Evolutionary conservation across 2,888 invertebrate genomes (phyloP).

Genomic region (Eupithecia abbreviata): DNA sequence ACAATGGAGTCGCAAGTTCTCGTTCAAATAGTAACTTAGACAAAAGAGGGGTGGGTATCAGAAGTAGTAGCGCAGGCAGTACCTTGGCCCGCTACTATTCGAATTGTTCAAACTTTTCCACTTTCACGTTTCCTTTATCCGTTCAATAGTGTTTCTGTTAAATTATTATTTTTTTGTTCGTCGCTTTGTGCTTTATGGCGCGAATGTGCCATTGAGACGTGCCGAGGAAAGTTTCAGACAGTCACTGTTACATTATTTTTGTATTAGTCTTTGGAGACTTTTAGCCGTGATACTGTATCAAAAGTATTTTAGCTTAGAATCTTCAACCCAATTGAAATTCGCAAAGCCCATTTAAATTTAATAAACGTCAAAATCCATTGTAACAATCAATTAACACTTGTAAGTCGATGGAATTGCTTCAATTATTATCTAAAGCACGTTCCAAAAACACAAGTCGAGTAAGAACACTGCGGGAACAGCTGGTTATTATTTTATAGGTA

Average conservation of each 20-base stretch:
- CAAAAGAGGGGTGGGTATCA: constrained; percentile 75
- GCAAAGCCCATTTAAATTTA: constrained; percentile 20
- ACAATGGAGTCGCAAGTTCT: constrained; percentile 69
- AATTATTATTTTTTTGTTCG: constrained; percentile 76
- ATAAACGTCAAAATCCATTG: constrained; percentile 23
- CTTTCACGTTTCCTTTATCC: constrained; percentile 78
- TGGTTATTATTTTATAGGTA: constrained; percentile 19
- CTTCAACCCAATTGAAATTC: constrained; percentile 11
- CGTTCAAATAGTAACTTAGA: constrained; percentile 78
- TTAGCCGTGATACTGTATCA: constrained; percentile 7
- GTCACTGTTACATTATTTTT: constrained; percentile 25
- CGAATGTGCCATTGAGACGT: constrained; percentile 61
- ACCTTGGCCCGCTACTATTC: constrained; percentile 67
- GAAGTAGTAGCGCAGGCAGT: constrained; percentile 71
- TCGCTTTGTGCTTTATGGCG: constrained; percentile 63
- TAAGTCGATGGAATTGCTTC: constrained; percentile 27
- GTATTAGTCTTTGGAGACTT: constrained; percentile 41
- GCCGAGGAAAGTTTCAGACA: constrained; percentile 49
- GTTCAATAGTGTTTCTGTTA: constrained; percentile 74
- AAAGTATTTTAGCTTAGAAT: constrained; percentile 3
- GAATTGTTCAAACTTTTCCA: constrained; percentile 78
- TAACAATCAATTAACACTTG: constrained; percentile 22
- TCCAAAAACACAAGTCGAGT: constrained; percentile 37
- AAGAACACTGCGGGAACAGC: constrained; percentile 22
- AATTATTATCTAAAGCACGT: constrained; percentile 37